Evolutionary conservation across 2,113 vertebrate species (phyloP).

Genomic region (Psittacula cyanocephala): DNA sequence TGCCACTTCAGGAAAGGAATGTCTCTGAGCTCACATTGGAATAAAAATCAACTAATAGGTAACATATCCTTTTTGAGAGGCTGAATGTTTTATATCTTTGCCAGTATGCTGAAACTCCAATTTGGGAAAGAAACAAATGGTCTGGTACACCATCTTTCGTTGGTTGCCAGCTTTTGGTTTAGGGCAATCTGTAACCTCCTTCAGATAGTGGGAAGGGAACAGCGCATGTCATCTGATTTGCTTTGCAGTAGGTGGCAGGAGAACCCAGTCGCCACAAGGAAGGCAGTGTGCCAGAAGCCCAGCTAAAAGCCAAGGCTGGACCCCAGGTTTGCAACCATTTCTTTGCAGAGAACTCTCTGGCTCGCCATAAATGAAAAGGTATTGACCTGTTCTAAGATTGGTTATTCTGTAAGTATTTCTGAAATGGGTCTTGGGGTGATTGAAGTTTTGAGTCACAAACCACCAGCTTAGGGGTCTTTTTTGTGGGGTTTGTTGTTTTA

Average conservation of each 20-base stretch:
- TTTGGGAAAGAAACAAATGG: background rate
- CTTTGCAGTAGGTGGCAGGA: background rate
- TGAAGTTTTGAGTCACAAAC: background rate
- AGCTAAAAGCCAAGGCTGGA: background rate
- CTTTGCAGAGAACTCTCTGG: background rate
- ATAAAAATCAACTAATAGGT: background rate
- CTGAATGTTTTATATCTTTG: background rate
- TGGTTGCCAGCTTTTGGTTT: background rate
- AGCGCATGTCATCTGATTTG: background rate
- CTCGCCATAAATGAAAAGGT: background rate
- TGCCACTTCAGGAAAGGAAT: background rate
- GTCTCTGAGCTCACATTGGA: background rate
- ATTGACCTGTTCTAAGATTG: background rate
- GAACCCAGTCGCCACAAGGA: background rate
- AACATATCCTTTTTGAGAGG: background rate
- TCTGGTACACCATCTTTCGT: background rate
- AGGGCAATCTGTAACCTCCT: background rate
- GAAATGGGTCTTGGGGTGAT: background rate
- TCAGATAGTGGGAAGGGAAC: background rate
- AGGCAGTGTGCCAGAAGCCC: background rate
- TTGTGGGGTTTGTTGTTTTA: background rate
- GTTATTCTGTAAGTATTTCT: background rate
- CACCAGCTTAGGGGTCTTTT: background rate
- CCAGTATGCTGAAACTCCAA: background rate
- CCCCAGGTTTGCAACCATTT: background rate